Conservation (phyloP, 2,888 invertebrate genomes). For the Microctonus aethiopoides region DNA sequence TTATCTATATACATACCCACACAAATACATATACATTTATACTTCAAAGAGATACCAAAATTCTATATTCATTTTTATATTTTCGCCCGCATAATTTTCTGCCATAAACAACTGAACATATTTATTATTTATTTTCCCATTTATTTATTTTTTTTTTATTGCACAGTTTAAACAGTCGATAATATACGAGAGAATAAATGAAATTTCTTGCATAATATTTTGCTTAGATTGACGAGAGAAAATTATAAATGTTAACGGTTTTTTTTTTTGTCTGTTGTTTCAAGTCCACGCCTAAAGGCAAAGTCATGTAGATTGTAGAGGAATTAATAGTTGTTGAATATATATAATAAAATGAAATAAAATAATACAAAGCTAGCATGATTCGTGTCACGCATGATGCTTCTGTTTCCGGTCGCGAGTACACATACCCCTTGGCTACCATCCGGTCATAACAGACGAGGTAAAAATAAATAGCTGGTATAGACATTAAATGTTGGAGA, state of each 20-base stretch:
- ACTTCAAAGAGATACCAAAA: constrained; percentile 18
- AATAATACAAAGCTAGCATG: constrained; percentile 36
- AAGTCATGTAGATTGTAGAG: constrained; percentile 11
- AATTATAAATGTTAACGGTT: not conserved
- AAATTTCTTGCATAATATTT: not conserved
- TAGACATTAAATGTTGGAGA: not conserved
- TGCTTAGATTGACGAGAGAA: not conserved
- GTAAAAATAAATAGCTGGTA: not conserved
- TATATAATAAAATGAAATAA: too few species aligned
- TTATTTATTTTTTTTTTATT: not conserved
- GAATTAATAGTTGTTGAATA: constrained; percentile 13
- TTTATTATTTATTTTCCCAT: not conserved
- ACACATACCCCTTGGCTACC: constrained; percentile 22
- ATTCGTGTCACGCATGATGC: constrained; percentile 51
- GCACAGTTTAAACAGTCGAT: not conserved
- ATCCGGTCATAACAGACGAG: constrained; percentile 25
- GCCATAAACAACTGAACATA: not conserved
- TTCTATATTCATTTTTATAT: not conserved
- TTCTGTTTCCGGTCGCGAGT: constrained; percentile 48
- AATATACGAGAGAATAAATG: not conserved
- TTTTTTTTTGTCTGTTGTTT: not conserved
- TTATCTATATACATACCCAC: too few species aligned
- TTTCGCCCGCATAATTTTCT: constrained; percentile 3
- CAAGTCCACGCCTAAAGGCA: not conserved
- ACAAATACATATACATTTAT: too few species aligned